Base-by-base conservation (phyloP, 2,888 invertebrate species). In the Oscheius sp. region DNA sequence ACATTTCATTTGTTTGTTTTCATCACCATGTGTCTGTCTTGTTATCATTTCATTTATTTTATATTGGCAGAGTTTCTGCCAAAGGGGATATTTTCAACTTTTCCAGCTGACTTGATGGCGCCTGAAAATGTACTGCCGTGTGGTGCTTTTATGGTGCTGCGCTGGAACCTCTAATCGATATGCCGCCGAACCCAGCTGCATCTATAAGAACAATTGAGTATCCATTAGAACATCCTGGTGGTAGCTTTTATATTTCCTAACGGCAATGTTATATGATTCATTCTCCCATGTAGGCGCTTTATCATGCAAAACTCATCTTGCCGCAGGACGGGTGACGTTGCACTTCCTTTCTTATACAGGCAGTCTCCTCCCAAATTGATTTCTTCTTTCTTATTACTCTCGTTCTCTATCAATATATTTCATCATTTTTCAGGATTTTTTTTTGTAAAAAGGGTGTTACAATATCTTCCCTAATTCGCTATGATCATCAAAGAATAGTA, bases 401-500 rank as follows among this genome's bases (percentile, higher is more conserved):
- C 23, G 3, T 58, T 16, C 27, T 58, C 27, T 2, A 27, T 41
- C 41, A 29, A 23, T n/a, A 58, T n/a, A 49, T 49, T 13, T 13
- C 13, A 13, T 6, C 35, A 35, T 9, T 35, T 35, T 35, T 9
- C 35, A 35, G 35, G 35, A 3, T 9, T 35, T n/a, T n/a, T 35
- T 3, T 6, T 35, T 35, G 35, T 35, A 35, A 35, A 35, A 35
- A 21, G 49, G 2, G 2, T 49, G 21, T 5, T 49, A 13, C 49
- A 49, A 49, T 49, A 49, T 49, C 25, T 49, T 18, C 29, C 25
- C 12, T 58, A 9, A 52, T 16, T 49, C 49, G 58, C 41, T 29
- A 70, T 70, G 69, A 70, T 70, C 18, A 70, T 70, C 27, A 70
- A 70, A 43, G 69, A 70, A 45, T 70, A 70, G 69, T 70, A 25